Percentiles rank a stretch among this genome's conserved stretches.
These are phyloP conservation scores for Trissolcus brochymenae DNA, from an alignment of 2,888 invertebrate species.

Conservation along the genomic window DNA sequence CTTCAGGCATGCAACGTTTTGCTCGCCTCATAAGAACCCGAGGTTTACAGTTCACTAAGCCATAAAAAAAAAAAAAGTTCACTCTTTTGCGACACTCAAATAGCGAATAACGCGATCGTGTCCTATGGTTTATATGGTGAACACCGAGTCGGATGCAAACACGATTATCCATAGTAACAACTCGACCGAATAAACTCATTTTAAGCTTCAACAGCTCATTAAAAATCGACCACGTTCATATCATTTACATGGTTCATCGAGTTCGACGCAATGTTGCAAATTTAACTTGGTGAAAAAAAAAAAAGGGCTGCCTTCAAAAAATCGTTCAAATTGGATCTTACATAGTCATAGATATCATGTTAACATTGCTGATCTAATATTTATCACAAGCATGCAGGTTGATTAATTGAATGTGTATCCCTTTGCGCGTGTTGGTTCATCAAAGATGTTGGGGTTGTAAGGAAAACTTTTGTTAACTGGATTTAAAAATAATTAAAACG, in stretches of 20 bases:
- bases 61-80: constrained; percentile 68
- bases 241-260: constrained; percentile 53
- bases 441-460: not conserved
- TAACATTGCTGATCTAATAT: too few relatives aligned
- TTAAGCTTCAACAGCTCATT: constrained; percentile 71
- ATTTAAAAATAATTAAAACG: constrained; percentile 1
- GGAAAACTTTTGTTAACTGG: constrained; percentile 7
- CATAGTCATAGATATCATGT: too few relatives aligned
- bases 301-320: too few relatives aligned
- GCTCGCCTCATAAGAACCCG: constrained; percentile 56
- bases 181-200: constrained; percentile 66
- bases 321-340: too few relatives aligned
- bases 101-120: constrained; percentile 53
- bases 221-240: constrained; percentile 67
- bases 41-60: constrained; percentile 64
- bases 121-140: constrained; percentile 56
- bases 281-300: too few relatives aligned
- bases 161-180: constrained; percentile 71
- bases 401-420: too few relatives aligned
- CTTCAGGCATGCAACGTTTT: constrained; percentile 70
- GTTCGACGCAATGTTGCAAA: constrained; percentile 10
- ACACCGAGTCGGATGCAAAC: constrained; percentile 62
- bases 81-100: constrained; percentile 63
- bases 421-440: not conserved
- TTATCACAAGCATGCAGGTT: too few relatives aligned